Conservation (phyloP, 2,113 vertebrate species). For the Caranx melampygus region DNA sequence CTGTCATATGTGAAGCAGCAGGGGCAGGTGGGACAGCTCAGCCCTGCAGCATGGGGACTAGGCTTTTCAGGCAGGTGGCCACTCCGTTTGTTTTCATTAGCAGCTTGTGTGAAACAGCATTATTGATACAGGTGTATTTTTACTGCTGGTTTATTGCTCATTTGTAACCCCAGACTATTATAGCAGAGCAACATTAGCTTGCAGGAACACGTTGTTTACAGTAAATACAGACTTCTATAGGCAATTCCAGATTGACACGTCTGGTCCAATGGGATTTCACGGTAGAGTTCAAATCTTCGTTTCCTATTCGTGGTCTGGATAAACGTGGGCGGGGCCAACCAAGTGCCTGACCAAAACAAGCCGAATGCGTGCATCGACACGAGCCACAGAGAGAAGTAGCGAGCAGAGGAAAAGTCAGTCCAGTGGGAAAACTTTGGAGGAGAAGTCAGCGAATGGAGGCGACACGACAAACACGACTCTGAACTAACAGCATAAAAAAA, state of each 20-base stretch:
- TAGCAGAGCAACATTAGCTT: fast-evolving
- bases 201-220: background rate
- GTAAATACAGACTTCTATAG: background rate
- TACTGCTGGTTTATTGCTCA: background rate
- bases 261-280: slow-evolving; percentile 45
- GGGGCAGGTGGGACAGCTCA: slow-evolving; percentile 44
- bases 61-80: slow-evolving; percentile 39
- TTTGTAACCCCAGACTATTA: too few species aligned
- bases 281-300: fast-evolving
- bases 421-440: background rate
- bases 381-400: background rate
- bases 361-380: slow-evolving; percentile 38
- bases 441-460: slow-evolving; percentile 46
- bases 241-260: background rate
- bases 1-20: slow-evolving; percentile 42
- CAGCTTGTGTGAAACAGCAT: slow-evolving; percentile 3
- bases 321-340: slow-evolving; percentile 47
- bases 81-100: slow-evolving; percentile 47
- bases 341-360: slow-evolving; percentile 69
- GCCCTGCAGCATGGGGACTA: slow-evolving; percentile 8
- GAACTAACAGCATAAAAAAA: background rate
- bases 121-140: slow-evolving; percentile 65
- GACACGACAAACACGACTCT: background rate
- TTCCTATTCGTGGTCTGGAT: slow-evolving; percentile 51
- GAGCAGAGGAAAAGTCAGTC: background rate